Percentiles rank a stretch among this genome's conserved stretches.
These are phyloP conservation scores for Ornithorhynchus anatinus DNA, from an alignment of 2,113 vertebrate species.

Conservation along the genomic window DNA sequence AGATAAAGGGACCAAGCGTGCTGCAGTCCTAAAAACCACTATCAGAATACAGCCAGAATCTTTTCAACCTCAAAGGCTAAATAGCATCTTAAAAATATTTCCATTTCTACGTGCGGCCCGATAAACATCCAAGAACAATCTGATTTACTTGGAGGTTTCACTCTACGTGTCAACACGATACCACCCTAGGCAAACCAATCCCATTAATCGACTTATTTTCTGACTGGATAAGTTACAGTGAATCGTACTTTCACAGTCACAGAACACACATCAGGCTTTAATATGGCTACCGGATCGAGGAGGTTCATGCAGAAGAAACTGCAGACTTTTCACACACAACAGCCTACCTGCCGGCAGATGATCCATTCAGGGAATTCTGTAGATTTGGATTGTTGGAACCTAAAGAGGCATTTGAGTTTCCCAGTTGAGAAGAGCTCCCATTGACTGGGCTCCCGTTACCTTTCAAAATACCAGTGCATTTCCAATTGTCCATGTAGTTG, in stretches of 20 bases:
- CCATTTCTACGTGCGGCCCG: neutral
- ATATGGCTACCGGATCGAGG: neutral
- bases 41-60: neutral
- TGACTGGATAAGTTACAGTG: neutral
- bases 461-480: conserved; percentile 95
- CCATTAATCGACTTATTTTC: conserved; percentile 17
- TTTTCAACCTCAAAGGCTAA: neutral
- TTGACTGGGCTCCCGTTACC: conserved; percentile 95
- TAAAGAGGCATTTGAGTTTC: conserved; percentile 81
- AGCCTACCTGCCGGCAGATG: conserved; percentile 90
- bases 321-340: conserved; percentile 7
- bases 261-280: conserved; percentile 12
- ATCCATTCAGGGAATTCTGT: conserved; percentile 87
- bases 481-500: conserved; percentile 99
- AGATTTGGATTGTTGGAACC: conserved; percentile 80
- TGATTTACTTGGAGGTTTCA: neutral
- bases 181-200: neutral
- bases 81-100: neutral
- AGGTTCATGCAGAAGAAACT: conserved; percentile 6
- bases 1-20: neutral
- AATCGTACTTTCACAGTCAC: neutral
- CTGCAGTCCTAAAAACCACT: neutral
- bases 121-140: conserved; percentile 6
- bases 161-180: neutral
- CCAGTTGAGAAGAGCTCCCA: conserved; percentile 82